Evolutionary conservation across 1,140 invertebrate genomes (phyloP).

Genomic region (Geopemphigus sp.): DNA sequence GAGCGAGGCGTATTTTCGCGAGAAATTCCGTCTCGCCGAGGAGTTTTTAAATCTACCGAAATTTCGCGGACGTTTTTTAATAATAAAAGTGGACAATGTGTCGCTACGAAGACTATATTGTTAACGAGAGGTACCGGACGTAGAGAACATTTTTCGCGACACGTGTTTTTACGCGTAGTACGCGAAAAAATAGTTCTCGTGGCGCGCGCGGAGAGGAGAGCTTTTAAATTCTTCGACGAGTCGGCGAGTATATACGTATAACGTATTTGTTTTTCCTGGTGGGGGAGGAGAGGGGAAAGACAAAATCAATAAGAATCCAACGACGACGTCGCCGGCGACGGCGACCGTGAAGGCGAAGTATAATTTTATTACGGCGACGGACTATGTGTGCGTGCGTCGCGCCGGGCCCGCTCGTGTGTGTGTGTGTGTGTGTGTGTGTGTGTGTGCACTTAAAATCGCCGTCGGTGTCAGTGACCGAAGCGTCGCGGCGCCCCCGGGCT

Average conservation of each 20-base stretch:
- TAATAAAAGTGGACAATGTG: too few species aligned
- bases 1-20: too few species aligned
- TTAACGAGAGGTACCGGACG: too few species aligned
- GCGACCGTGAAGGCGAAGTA: background rate
- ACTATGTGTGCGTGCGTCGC: background rate
- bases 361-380: conserved; percentile 30
- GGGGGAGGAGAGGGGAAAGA: background rate
- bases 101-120: too few species aligned
- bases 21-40: too few species aligned
- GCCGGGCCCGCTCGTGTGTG: background rate
- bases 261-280: background rate
- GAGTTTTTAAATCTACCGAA: too few species aligned
- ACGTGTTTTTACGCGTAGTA: too few species aligned
- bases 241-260: too few species aligned
- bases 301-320: conserved; percentile 37
- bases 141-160: too few species aligned
- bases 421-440: conserved; percentile 25
- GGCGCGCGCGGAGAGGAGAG: too few species aligned
- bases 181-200: background rate
- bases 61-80: too few species aligned
- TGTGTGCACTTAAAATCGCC: conserved; percentile 47
- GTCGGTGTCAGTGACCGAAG: conserved; percentile 49
- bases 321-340: background rate
- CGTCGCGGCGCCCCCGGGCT: conserved; percentile 48
- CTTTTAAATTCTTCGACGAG: too few species aligned